Base-by-base conservation (phyloP, 2,113 vertebrate species). In the Aegotheles bennettii region DNA sequence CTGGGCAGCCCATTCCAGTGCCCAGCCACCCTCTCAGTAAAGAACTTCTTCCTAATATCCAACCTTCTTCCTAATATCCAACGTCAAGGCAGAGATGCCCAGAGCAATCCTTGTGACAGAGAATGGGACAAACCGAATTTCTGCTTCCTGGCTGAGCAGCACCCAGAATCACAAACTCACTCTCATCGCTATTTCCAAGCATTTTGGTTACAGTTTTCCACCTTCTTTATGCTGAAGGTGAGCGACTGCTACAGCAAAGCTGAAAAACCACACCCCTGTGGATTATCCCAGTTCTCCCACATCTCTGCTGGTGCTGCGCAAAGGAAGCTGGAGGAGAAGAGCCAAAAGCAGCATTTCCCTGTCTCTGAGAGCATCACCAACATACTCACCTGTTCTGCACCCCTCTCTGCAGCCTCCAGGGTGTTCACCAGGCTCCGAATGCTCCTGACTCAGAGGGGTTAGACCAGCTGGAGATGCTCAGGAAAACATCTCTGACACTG, bases 241-340 rank as follows among this genome's bases (percentile, higher is more conserved):
- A 51, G 26, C 0, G 0, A 43, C 12, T 6, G 2, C 9, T 4
- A 31, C 25, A n/a, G 35, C 36, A 5, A 40, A 74, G 51, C 40
- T 45, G 56, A 65, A 60, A 33, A 45, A 5, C 5, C 3, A 4
- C 54, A 28, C 10, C 24, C 40, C 35, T 21, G 53, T 0, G 7
- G 35, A 38, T 68, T 42, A 50, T 65, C 51, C 36, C 29, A 2
- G 0, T 26, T 54, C 35, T 15, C 25, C 57, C 40, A 63, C 29
- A 11, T 13, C 40, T 25, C 70, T 45, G 21, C 43, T 25, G 50
- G 10, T n/a, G 24, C 75, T 64, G 74, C 12, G 28, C 38, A 38
- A 42, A 84, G 65, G 36, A 9, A 57, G 65, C 33, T 20, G 48
- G 26, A 56, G 54, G 48, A 20, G 48, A 77, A 25, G 0, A 1